phyloP scores from a whole-genome alignment of 2,797 vertebrate species.

The Peromyscus melanophrys region DNA sequence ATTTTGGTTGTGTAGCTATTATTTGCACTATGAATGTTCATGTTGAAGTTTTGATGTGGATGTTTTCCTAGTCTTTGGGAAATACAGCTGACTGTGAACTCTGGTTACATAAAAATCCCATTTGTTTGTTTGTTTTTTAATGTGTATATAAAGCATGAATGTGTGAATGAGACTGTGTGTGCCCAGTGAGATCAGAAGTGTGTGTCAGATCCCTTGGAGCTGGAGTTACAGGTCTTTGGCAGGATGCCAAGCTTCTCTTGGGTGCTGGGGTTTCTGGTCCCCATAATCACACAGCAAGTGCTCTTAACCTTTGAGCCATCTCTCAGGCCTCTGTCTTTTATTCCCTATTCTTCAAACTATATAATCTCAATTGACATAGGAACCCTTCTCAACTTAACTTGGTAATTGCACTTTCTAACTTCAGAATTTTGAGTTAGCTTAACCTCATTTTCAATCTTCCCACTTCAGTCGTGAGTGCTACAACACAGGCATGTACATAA shows the following conservation, averaged over 20 bases:
- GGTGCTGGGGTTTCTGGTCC: neutral
- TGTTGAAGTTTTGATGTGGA: neutral
- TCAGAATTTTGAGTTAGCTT: neutral
- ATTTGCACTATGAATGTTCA: neutral
- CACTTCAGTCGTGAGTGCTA: neutral
- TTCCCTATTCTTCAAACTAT: neutral
- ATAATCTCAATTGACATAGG: neutral
- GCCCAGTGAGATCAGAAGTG: neutral
- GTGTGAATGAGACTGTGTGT: neutral
- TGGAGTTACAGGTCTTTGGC: neutral
- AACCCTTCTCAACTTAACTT: neutral
- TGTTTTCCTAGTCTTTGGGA: neutral
- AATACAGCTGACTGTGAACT: no score
- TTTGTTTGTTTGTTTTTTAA: neutral
- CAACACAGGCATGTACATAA: neutral
- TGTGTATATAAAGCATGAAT: neutral
- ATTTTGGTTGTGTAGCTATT: neutral
- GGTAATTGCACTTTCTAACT: neutral
- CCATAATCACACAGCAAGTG: neutral
- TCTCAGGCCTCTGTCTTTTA: neutral
- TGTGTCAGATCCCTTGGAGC: neutral
- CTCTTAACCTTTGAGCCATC: neutral
- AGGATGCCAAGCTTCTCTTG: neutral
- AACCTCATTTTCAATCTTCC: neutral
- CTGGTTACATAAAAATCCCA: neutral